Percentiles rank a stretch among this genome's conserved stretches.
These are phyloP conservation scores for Idaea aversata DNA, from an alignment of 2,888 invertebrate species.

Conservation along the genomic window DNA sequence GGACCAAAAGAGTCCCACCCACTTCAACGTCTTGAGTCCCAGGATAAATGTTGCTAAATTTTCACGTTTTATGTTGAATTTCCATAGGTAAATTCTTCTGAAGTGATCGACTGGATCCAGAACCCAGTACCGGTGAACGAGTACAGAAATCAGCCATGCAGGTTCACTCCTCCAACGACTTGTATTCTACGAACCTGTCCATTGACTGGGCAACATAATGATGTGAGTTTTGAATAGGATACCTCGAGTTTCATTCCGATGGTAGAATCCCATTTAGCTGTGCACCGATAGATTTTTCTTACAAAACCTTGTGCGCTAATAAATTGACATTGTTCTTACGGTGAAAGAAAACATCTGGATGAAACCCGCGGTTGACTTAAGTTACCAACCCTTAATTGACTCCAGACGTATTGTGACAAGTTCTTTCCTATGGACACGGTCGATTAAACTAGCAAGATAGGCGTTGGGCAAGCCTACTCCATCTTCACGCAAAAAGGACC, in stretches of 20 bases:
- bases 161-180: slow-evolving; percentile 15
- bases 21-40: no score
- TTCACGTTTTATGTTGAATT: slow-evolving; percentile 7
- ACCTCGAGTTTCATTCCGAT: no score
- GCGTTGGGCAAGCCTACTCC: background rate
- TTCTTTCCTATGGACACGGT: background rate
- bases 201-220: slow-evolving; percentile 10
- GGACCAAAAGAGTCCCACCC: no score
- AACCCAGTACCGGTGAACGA: slow-evolving; percentile 70
- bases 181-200: slow-evolving; percentile 30
- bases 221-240: slow-evolving; percentile 7
- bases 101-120: slow-evolving; percentile 80
- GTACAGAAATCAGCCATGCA: slow-evolving; percentile 47
- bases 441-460: background rate
- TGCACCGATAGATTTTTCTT: no score
- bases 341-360: no score
- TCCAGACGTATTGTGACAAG: no score
- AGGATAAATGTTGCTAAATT: background rate
- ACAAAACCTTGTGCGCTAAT: no score
- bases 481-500: no score
- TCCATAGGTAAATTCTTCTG: slow-evolving; percentile 60
- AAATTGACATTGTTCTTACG: no score
- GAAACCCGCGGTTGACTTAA: no score
- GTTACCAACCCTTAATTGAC: no score
- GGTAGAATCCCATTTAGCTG: background rate